Base-by-base conservation (phyloP, 2,113 vertebrate genomes). In the Sturnus vulgaris region DNA sequence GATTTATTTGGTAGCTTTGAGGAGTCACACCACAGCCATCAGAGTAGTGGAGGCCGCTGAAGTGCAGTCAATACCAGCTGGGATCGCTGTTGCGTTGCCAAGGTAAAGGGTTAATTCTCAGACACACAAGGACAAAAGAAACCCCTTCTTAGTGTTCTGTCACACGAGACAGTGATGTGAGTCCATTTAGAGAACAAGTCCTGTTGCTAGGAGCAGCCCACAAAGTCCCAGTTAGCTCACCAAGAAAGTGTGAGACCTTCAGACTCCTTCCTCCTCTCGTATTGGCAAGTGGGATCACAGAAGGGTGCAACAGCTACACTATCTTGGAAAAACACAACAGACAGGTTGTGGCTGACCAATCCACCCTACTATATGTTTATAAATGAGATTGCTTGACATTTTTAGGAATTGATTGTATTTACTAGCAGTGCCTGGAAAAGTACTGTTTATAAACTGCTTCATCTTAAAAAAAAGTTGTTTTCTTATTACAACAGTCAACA, bases 111-210 rank as follows among this genome's bases (percentile, higher is more conserved):
- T 17, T 30, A 4, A 24, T 47, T 59, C 52, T 61, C 17, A 64
- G 63, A 44, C 11, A 15, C 11, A n/a, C 2, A 3, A 1, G 13
- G 24, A 10, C 15, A 50, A 55, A 56, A 37, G 27, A 63, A 59
- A 5, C 0, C 2, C 22, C 12, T 82, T 49, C 1, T 1, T 15
- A 50, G 5, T 8, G 15, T 40, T 60, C 46, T 49, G 27, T 33
- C 59, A 57, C 7, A 20, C 11, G 27, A 42, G 65, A 7, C 28
- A 59, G 31, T 9, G 49, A 71, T 1, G 0, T 22, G 30, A 82
- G 40, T 6, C 33, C 12, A 39, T 12, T 0, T 77, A 55, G 25
- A 81, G 61, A 57, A 31, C 19, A 69, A 73, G 25, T 7, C 37
- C 20, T 15, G 2, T 12, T 60, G 22, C 25, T 9, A 39, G 37